Percentiles rank a stretch among this genome's conserved stretches.
Conservation (phyloP, 2,797 vertebrate species). For the Arremon aurantiirostris region DNA sequence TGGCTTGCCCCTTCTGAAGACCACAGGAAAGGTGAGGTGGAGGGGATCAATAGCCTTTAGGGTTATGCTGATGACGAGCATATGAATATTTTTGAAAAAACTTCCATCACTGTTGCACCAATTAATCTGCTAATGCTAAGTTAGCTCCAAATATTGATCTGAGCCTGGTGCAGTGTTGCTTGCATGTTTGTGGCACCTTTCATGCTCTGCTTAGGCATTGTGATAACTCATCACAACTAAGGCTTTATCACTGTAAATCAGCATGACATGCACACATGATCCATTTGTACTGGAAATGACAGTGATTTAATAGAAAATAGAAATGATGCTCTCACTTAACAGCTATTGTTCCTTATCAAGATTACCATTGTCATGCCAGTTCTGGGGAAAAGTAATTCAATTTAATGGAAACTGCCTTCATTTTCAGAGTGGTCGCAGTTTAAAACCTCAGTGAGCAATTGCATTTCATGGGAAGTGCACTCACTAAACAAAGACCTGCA, state of each 20-base stretch:
- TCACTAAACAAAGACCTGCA: neutral
- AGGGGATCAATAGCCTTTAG: neutral
- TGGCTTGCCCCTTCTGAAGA: neutral
- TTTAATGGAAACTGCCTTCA: slow-evolving; percentile 13
- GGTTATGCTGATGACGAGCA: neutral
- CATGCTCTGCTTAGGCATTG: neutral
- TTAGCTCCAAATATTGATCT: neutral
- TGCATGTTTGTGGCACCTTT: neutral
- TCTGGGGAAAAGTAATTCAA: neutral
- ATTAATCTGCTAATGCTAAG: neutral
- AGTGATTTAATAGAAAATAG: slow-evolving; percentile 12
- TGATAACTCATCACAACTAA: neutral
- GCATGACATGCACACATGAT: neutral
- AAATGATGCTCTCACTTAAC: neutral
- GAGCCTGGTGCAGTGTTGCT: neutral
- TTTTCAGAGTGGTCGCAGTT: slow-evolving; percentile 7
- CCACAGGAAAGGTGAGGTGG: accelerated
- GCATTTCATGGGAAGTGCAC: neutral
- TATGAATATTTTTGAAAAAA: neutral
- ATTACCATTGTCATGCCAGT: neutral
- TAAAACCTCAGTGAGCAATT: slow-evolving; percentile 36
- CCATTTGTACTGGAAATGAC: slow-evolving; percentile 12
- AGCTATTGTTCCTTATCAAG: neutral
- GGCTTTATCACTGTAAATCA: neutral
- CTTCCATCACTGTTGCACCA: neutral